Conservation (phyloP, 1,140 invertebrate genomes). For the Zaprionus taronus region DNA sequence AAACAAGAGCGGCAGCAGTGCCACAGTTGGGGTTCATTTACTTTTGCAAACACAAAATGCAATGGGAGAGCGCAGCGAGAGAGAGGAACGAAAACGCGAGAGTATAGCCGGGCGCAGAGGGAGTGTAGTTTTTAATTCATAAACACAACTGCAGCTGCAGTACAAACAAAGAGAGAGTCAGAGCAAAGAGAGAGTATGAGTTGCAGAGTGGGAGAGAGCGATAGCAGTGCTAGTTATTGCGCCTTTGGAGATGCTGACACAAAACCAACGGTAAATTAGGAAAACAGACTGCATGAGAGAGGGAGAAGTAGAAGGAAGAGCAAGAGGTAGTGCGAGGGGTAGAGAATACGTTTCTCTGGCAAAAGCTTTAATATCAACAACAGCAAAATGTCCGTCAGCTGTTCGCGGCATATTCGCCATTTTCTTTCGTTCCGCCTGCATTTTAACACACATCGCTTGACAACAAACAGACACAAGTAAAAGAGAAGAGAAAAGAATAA, state of each 20-base stretch:
- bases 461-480: constrained; percentile 5
- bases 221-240: neutral
- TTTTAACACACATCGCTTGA: neutral
- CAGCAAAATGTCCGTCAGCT: constrained; percentile 10
- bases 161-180: neutral
- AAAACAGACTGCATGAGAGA: neutral
- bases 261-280: neutral
- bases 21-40: constrained; percentile 66
- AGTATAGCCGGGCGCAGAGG: neutral
- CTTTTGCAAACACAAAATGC: constrained; percentile 48
- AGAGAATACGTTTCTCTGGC: neutral
- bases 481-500: neutral
- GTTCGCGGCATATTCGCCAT: constrained; percentile 16
- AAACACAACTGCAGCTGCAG: constrained; percentile 18
- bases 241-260: neutral
- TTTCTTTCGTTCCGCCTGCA: constrained; percentile 5
- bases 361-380: constrained; percentile 2
- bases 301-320: neutral
- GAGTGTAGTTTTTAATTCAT: constrained; percentile 2
- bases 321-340: neutral
- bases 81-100: neutral
- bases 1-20: constrained; percentile 17
- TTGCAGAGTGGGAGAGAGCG: neutral
- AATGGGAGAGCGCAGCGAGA: neutral
- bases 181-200: neutral